These are phyloP conservation scores for Eutrigla gurnardus DNA, from an alignment of 2,797 vertebrate species.

Conservation along the genomic window DNA sequence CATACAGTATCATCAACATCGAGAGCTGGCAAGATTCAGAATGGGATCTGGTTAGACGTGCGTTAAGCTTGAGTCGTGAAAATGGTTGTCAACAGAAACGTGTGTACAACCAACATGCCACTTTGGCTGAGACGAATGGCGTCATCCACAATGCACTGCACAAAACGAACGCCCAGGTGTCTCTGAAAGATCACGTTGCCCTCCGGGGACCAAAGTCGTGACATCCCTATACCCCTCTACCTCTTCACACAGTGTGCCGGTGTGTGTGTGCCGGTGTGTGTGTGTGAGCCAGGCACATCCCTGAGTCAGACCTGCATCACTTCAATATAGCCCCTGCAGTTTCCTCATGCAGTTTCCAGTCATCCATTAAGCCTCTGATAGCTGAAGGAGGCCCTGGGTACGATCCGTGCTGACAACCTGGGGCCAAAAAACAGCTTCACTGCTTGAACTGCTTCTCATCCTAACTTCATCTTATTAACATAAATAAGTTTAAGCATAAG, in stretches of 20 bases:
- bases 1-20: constrained; percentile 6
- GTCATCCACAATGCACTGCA: constrained; percentile 13
- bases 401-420: constrained; percentile 42
- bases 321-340: constrained; percentile 40
- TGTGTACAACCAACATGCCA: constrained; percentile 16
- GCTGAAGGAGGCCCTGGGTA: constrained; percentile 46
- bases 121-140: background rate
- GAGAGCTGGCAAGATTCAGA: constrained; percentile 1
- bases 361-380: constrained; percentile 69
- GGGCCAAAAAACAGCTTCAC: constrained; percentile 50
- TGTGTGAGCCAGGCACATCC: constrained; percentile 14
- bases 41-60: background rate
- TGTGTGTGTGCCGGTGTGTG: background rate
- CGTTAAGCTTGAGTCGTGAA: background rate
- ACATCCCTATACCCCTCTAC: constrained; percentile 3
- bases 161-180: constrained; percentile 21
- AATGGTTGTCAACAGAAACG: constrained; percentile 29
- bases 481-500: background rate
- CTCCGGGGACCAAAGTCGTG: background rate
- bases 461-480: background rate
- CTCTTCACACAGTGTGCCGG: background rate
- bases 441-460: constrained; percentile 12
- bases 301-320: constrained; percentile 47
- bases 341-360: constrained; percentile 43
- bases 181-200: constrained; percentile 28